Percentiles rank a stretch among this genome's conserved stretches.
Conservation (phyloP, 2,113 vertebrate species). For the Tetrax tetrax region DNA sequence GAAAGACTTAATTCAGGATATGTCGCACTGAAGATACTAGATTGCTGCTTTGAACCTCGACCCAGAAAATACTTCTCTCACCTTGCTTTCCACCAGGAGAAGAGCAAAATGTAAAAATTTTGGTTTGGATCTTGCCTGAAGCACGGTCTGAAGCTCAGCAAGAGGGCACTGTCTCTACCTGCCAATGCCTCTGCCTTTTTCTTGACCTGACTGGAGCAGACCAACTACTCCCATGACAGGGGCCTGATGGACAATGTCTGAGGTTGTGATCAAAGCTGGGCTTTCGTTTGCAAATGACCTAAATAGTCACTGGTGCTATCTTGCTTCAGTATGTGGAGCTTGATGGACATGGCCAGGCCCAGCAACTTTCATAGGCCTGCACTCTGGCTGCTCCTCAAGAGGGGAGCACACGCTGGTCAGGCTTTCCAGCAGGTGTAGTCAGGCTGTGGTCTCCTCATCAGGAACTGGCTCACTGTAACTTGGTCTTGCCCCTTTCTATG, state of each 20-base stretch:
- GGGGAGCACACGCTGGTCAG: not conserved
- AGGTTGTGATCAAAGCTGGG: not conserved
- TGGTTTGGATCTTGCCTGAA: not conserved
- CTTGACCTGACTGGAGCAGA: not conserved
- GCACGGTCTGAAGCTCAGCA: not conserved
- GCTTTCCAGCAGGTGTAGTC: not conserved
- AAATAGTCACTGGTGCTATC: not conserved
- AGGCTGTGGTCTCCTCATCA: not conserved
- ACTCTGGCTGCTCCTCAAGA: not conserved
- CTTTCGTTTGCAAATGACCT: not conserved
- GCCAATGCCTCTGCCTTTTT: not conserved
- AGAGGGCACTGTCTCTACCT: not conserved
- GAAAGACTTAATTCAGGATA: not conserved
- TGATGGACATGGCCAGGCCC: not conserved
- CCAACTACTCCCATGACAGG: not conserved
- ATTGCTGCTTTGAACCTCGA: not conserved
- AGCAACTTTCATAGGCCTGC: not conserved
- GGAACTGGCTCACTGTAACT: not conserved
- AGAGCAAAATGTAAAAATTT: not conserved
- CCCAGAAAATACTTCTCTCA: not conserved
- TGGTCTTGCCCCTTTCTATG: not conserved
- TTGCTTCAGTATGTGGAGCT: not conserved
- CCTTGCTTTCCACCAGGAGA: not conserved
- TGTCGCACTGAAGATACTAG: not conserved
- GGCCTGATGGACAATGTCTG: not conserved